phyloP scores from a whole-genome alignment of 2,888 invertebrate genomes.

The Baronia brevicornis region DNA sequence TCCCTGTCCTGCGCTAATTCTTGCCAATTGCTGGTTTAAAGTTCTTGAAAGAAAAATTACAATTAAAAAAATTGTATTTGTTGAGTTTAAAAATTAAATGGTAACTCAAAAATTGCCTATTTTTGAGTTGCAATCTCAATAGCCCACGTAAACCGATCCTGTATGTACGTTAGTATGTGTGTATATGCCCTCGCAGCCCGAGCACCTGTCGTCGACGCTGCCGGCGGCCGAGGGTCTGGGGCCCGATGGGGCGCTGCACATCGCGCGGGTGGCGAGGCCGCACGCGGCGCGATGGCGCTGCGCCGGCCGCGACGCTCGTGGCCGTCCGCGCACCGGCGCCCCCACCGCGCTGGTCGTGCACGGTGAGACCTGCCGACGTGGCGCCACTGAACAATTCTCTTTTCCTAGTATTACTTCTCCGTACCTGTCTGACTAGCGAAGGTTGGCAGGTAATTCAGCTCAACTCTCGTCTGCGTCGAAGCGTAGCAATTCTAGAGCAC shows the following conservation, averaged over 20 bases:
- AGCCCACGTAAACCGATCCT: background rate
- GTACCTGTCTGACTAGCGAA: too few species aligned
- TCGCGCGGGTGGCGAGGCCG: constrained; percentile 64
- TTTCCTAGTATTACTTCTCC: too few species aligned
- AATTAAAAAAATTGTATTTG: too few species aligned
- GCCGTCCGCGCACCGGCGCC: constrained; percentile 75
- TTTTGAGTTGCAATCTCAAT: background rate
- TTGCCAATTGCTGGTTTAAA: too few species aligned
- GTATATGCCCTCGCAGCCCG: too few species aligned
- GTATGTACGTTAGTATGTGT: background rate
- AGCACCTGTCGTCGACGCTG: constrained; percentile 5
- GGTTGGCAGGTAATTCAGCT: too few species aligned
- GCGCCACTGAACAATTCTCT: too few species aligned
- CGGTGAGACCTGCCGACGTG: constrained; percentile 25
- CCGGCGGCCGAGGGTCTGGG: constrained; percentile 7
- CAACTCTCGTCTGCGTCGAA: too few species aligned
- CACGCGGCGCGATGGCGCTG: constrained; percentile 85
- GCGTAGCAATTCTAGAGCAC: too few species aligned
- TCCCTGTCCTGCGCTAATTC: too few species aligned
- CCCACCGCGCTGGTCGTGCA: constrained; percentile 53
- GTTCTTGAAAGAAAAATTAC: too few species aligned
- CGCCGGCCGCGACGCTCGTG: constrained; percentile 77
- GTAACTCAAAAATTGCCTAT: background rate
- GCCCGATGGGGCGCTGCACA: constrained; percentile 35
- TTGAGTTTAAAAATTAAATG: too few species aligned